These are phyloP conservation scores for Drosophila buzzatii DNA, from an alignment of 2,888 invertebrate genomes.

Conservation along the genomic window DNA sequence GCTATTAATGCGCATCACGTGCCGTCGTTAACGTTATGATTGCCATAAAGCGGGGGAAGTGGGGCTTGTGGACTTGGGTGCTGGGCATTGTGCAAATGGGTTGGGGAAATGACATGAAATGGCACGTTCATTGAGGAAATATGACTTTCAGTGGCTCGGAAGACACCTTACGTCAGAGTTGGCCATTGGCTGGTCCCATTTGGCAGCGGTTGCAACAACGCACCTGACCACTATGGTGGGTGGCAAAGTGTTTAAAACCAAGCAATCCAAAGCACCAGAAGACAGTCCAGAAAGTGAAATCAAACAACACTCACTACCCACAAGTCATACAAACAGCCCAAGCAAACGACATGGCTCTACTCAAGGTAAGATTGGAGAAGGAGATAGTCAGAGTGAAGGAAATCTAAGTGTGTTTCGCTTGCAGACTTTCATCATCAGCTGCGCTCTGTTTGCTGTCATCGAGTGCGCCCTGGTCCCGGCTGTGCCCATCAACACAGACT, in stretches of 20 bases:
- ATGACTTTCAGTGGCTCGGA: constrained; percentile 10
- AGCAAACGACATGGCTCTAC: constrained; percentile 50
- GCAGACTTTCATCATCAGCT: constrained; percentile 52
- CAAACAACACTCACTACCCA: constrained; percentile 20
- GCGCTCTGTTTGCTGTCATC: constrained; percentile 53
- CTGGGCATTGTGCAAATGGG: constrained; percentile 46
- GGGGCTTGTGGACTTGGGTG: neutral
- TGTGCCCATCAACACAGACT: constrained; percentile 63
- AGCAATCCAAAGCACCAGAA: constrained; percentile 18
- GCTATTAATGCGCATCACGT: constrained; percentile 64
- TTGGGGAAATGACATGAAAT: constrained; percentile 27
- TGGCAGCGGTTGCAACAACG: constrained; percentile 68
- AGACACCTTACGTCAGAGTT: constrained; percentile 56
- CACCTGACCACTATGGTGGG: constrained; percentile 25
- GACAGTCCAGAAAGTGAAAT: constrained; percentile 64
- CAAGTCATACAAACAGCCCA: constrained; percentile 1
- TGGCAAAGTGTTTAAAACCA: constrained; percentile 63
- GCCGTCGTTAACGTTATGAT: constrained; percentile 57
- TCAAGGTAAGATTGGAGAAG: constrained; percentile 54
- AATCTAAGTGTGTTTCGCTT: neutral
- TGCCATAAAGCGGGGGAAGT: constrained; percentile 40
- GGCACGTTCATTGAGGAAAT: constrained; percentile 81
- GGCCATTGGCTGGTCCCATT: constrained; percentile 23
- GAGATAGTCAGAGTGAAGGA: neutral
- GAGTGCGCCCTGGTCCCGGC: constrained; percentile 57